Percentiles rank a stretch among this genome's conserved stretches.
These are phyloP conservation scores for Diphyllodes magnificus DNA, from an alignment of 2,113 vertebrate genomes.

Conservation along the genomic window DNA sequence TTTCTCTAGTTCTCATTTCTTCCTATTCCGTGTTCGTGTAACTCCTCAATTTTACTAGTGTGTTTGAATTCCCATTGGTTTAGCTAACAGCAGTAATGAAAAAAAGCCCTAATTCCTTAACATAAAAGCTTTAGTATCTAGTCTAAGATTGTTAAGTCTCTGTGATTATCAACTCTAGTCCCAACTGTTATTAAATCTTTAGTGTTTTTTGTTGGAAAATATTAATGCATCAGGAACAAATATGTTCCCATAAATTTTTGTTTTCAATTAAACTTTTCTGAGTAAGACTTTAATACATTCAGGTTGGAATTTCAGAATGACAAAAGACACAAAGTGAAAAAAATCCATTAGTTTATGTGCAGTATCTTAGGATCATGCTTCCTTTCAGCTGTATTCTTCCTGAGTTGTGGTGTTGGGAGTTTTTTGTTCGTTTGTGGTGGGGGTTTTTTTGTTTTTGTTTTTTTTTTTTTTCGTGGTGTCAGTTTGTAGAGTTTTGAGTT, in stretches of 20 bases:
- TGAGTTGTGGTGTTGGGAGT: neutral
- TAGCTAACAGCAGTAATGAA: neutral
- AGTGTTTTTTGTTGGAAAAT: neutral
- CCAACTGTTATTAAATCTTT: neutral
- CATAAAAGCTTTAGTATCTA: neutral
- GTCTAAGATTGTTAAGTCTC: neutral
- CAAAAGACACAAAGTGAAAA: neutral
- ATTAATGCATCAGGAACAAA: neutral
- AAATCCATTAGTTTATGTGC: neutral
- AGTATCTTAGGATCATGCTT: neutral
- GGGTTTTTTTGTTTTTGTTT: neutral
- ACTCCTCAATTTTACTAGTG: neutral
- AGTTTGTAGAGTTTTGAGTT: neutral
- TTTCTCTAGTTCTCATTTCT: neutral
- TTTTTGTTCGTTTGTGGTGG: neutral
- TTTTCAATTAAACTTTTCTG: neutral
- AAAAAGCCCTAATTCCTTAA: neutral
- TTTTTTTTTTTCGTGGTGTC: neutral
- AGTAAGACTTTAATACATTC: neutral
- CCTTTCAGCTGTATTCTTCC: neutral
- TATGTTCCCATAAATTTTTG: neutral
- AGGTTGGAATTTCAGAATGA: neutral
- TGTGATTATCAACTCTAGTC: neutral
- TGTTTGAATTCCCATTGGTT: neutral
- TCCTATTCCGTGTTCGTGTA: neutral